A percentile compares a stretch with the other conserved stretches of the same genome.
phyloP scores from a whole-genome alignment of 2,888 invertebrate genomes.

The Calliphora vomitoria region DNA sequence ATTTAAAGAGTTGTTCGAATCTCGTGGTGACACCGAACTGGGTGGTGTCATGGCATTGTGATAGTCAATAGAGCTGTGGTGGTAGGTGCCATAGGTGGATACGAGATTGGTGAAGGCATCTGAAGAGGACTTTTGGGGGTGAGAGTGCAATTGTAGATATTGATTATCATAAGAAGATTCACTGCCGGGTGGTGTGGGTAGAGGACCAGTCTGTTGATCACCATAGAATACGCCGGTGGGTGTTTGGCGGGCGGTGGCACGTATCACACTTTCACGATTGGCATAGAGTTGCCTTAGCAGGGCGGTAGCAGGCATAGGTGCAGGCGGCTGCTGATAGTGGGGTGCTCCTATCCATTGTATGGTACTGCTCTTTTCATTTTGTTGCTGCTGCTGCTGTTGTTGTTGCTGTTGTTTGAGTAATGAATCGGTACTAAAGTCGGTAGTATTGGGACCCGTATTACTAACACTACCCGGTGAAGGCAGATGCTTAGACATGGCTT shows the following conservation, averaged over 20 bases:
- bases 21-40: conserved; percentile 97
- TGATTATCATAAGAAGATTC: conserved; percentile 90
- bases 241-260: conserved; percentile 89
- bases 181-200: conserved; percentile 96
- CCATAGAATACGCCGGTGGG: conserved; percentile 84
- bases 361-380: conserved; percentile 86
- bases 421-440: conserved; percentile 95
- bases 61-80: conserved; percentile 90
- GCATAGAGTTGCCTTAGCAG: conserved; percentile 95
- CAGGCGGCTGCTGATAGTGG: conserved; percentile 85
- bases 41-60: conserved; percentile 98
- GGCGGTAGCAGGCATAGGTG: conserved; percentile 93
- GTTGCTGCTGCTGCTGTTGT: conserved; percentile 86
- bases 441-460: conserved; percentile 86
- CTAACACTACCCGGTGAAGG: conserved; percentile 86
- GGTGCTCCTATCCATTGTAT: conserved; percentile 98
- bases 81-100: conserved; percentile 87
- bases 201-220: conserved; percentile 87
- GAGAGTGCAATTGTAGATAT: conserved; percentile 85
- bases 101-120: conserved; percentile 87
- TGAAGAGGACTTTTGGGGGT: conserved; percentile 85
- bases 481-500: conserved; percentile 98
- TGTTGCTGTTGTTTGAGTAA: conserved; percentile 87
- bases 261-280: conserved; percentile 96
- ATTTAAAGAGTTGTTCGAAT: conserved; percentile 88